Evolutionary conservation across 2,113 vertebrate species (phyloP), one percentile per base, ranked within the genome.

Genomic region (Excalfactoria chinensis): DNA sequence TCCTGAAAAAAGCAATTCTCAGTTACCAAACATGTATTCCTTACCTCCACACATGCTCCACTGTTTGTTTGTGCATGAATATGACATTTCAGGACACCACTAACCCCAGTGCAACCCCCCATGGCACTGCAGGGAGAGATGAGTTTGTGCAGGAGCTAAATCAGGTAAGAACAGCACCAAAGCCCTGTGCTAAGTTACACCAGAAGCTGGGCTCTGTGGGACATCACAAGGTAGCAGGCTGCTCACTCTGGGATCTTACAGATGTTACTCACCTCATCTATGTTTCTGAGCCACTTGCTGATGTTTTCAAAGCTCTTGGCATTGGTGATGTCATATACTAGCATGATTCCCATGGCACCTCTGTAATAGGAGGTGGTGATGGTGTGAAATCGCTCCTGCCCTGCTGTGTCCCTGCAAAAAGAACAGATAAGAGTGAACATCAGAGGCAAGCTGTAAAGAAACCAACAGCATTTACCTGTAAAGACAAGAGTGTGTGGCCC

Each of bases 271-370:
- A 99, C 99, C 99, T 99, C 99, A 16, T 99, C 99, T 67, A 99
- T 99, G 98, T 99, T 99, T 97, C 99, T 98, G 95, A 99, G 98
- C 99, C 99, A 99, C 97, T 99, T 99, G 98, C 99, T 99, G 98
- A 99, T 99, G 98, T 99, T 99, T 96, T 99, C 99, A 60, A 99
- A 99, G 98, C 99, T 99, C 98, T 99, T 99, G 97, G 98, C 99
- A 53, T 99, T 99, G 96, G 99, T 99, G 98, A 99, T 99, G 98
- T 99, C 99, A 74, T 99, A 99, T 64, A 99, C 99, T 96, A 99
- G 98, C 99, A 99, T 99, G 97, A 99, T 99, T 86, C 99, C 99
- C 99, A 99, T 99, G 97, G 99, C 99, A 62, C 99, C 99, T 96
- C 99, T 98, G 98, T 99, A 99, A 95, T 99, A 99, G 95, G 99